These are phyloP conservation scores for Chiloscyllium punctatum DNA, from an alignment of 2,797 vertebrate genomes.

Conservation along the genomic window DNA sequence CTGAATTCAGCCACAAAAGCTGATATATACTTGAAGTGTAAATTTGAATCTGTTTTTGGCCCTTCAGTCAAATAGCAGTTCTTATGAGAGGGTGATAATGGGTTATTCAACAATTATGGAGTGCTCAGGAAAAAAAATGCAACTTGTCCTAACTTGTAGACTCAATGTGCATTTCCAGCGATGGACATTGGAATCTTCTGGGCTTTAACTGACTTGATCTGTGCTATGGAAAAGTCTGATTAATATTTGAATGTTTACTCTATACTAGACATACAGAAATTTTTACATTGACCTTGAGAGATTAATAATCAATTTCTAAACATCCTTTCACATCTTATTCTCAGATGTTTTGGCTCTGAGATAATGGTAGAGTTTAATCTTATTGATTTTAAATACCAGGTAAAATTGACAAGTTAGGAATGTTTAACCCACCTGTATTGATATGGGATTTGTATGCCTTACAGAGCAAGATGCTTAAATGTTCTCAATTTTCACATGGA, in stretches of 20 bases:
- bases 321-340: background rate
- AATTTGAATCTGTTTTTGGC: constrained; percentile 33
- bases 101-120: background rate
- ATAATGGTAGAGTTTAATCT: background rate
- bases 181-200: background rate
- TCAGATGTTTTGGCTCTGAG: background rate
- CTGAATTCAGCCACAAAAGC: background rate
- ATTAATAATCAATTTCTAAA: background rate
- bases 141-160: background rate
- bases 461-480: background rate
- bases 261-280: background rate
- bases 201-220: background rate
- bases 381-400: background rate
- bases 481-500: background rate
- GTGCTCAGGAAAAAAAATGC: background rate
- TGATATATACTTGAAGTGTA: background rate
- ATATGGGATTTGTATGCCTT: background rate
- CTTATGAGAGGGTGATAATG: background rate
- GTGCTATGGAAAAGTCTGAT: background rate
- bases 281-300: background rate
- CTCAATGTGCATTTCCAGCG: background rate
- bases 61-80: fast-evolving
- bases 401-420: background rate
- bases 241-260: background rate
- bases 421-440: background rate